Evolutionary conservation across 2,888 invertebrate genomes (phyloP), one percentile per base, ranked within the genome.

Genomic region (Helobdella robusta): DNA sequence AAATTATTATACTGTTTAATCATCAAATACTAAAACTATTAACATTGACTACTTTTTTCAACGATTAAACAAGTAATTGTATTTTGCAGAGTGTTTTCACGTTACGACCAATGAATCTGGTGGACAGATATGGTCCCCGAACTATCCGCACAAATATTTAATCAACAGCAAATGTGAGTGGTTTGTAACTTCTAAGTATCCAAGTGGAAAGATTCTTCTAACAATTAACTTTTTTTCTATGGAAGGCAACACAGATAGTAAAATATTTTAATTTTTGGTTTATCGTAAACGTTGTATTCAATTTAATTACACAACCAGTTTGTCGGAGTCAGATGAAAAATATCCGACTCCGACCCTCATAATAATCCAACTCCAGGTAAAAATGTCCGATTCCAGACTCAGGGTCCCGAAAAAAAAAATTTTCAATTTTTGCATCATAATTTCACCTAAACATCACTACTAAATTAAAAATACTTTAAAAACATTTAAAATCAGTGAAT

Each of bases 141-240:
- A 89, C 74, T 93, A 86, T 83, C 94, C 94, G 63, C 84, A 86
- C 68, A 88, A 91, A 74, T 97, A 97, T 82, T 88, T 88, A 56
- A 74, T 79, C 56, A 73, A 73, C 76, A 73, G 72, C 3, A 89
- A 89, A 70, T 98, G 97, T 83, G 92, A 95, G 81, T 98, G 97
- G 97, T 89, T 88, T 78, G 89, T 98, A 77, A 87, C 86, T 69
- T 92, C 91, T 68, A 85, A 88, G 68, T 85, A 88, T 72, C 87
- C 88, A 36, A 87, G 87, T 73, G 89, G 90, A 79, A 86, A 87
- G 77, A 86, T 98, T 74, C 85, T 95, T 77, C 85, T 98, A 76
- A 88, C 90, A 80, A 91, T 97, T 79, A 84, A 85, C 71, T 63
- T 54, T 25, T 93, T 98, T 77, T 88, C 89, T 65, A 88, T 97